Evolutionary conservation across 2,888 invertebrate species (phyloP).

Genomic region (Argyresthia albistria): DNA sequence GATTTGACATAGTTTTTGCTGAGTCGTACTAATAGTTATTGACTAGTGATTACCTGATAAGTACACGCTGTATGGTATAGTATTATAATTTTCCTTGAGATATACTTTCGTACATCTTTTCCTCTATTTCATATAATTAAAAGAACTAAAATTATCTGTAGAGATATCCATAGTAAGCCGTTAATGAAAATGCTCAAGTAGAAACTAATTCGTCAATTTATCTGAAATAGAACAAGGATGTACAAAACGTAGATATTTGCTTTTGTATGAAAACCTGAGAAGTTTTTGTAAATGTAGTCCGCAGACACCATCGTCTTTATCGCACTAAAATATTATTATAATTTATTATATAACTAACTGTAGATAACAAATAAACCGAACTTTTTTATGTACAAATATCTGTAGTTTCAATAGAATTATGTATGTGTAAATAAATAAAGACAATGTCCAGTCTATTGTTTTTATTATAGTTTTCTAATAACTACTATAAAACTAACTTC

Average conservation of each 20-base stretch:
- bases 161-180: background rate
- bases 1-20: background rate
- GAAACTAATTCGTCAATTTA: background rate
- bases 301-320: constrained; percentile 37
- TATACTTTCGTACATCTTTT: background rate
- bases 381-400: constrained; percentile 57
- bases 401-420: constrained; percentile 3
- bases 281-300: constrained; percentile 23
- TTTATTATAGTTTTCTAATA: constrained; percentile 4
- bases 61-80: too few relatives aligned
- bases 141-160: background rate
- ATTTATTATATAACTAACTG: constrained; percentile 72
- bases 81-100: too few relatives aligned
- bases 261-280: constrained; percentile 5
- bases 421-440: constrained; percentile 4
- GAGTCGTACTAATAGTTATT: background rate
- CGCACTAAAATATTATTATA: constrained; percentile 50
- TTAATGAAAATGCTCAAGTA: constrained; percentile 1
- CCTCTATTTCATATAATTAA: background rate
- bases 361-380: constrained; percentile 67
- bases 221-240: constrained; percentile 1
- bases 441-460: constrained; percentile 19
- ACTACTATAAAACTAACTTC: constrained; percentile 15
- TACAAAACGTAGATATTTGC: constrained; percentile 4
- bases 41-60: background rate